Conservation (phyloP, 2,797 vertebrate genomes). For the Muscicapa comitata region DNA sequence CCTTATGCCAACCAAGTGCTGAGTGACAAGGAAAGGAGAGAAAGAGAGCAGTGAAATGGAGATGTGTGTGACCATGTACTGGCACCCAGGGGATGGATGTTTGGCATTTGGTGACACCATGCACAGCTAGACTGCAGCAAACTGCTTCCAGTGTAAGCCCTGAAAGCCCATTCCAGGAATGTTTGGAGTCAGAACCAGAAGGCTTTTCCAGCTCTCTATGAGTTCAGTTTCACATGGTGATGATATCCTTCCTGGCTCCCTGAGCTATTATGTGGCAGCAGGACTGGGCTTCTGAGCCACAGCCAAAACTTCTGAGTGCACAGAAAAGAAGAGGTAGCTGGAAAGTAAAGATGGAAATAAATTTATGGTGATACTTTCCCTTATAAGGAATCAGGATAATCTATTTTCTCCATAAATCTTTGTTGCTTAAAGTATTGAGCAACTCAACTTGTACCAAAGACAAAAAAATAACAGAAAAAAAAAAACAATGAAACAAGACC, state of each 20-base stretch:
- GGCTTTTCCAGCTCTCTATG: neutral
- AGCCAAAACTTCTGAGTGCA: neutral
- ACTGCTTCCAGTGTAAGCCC: neutral
- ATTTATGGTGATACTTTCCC: neutral
- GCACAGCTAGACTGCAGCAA: neutral
- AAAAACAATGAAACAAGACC: neutral
- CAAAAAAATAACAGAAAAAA: neutral
- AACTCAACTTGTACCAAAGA: neutral
- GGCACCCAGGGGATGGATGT: neutral
- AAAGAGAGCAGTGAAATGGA: neutral
- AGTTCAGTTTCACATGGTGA: neutral
- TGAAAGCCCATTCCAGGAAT: neutral
- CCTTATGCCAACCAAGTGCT: neutral
- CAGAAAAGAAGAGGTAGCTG: neutral
- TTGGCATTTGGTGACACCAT: neutral
- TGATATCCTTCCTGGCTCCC: slow-evolving; percentile 8
- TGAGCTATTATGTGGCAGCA: neutral
- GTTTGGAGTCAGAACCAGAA: neutral
- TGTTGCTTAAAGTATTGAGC: neutral
- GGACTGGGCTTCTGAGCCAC: neutral
- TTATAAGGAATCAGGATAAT: neutral
- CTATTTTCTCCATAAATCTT: neutral
- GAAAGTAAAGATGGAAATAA: slow-evolving; percentile 19
- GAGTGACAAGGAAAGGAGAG: neutral
- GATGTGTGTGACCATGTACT: rapidly evolving